phyloP scores from a whole-genome alignment of 2,888 invertebrate species.

The Amiota mariae region DNA sequence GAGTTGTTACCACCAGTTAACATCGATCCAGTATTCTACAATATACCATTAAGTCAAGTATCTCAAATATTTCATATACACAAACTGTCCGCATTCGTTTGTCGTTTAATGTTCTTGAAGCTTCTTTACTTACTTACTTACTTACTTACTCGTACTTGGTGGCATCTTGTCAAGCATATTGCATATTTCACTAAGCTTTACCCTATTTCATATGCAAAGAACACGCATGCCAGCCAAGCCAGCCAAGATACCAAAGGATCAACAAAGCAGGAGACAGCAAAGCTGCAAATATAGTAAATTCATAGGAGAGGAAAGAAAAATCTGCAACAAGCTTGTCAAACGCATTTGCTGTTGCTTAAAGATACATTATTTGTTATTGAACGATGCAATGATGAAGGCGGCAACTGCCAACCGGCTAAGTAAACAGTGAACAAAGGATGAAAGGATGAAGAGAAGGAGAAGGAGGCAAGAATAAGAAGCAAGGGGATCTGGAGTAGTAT shows the following conservation, averaged over 20 bases:
- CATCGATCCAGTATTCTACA: not conserved
- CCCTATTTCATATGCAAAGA: conserved; percentile 23
- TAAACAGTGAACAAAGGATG: too few relatives aligned
- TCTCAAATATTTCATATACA: conserved; percentile 7
- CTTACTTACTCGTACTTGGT: not conserved
- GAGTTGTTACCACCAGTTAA: not conserved
- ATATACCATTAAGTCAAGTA: not conserved
- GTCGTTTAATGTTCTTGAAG: conserved; percentile 2
- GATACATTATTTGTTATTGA: conserved; percentile 13
- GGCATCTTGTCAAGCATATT: conserved; percentile 16
- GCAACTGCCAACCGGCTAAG: not conserved
- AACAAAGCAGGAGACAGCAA: not conserved
- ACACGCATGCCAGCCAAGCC: not conserved
- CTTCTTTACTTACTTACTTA: conserved; percentile 6
- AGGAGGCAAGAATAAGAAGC: too few relatives aligned
- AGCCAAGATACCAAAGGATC: not conserved
- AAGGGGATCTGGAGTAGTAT: too few relatives aligned
- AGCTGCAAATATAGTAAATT: not conserved
- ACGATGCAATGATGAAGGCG: conserved; percentile 32
- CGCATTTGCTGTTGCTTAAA: conserved; percentile 27
- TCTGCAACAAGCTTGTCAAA: conserved; percentile 29
- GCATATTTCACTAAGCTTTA: conserved; percentile 6
- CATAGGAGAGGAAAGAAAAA: not conserved
- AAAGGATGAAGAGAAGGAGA: too few relatives aligned
- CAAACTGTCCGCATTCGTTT: conserved; percentile 18